These are phyloP conservation scores for Drosophila affinis DNA, from an alignment of 2,888 invertebrate genomes.

Conservation along the genomic window DNA sequence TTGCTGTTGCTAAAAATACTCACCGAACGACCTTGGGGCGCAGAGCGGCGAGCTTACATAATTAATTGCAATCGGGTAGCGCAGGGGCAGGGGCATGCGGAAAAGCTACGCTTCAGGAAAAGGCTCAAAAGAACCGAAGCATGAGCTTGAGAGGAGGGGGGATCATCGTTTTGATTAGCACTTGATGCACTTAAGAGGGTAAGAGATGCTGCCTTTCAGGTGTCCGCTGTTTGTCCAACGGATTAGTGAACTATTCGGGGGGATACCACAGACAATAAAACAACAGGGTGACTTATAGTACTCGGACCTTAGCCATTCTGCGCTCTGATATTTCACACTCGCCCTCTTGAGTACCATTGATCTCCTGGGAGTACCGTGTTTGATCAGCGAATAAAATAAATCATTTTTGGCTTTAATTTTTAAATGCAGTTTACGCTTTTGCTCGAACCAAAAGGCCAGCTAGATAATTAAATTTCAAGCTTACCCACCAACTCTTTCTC, in stretches of 20 bases:
- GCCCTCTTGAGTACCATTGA: too few relatives aligned
- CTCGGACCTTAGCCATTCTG: too few relatives aligned
- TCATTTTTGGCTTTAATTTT: conserved; percentile 37
- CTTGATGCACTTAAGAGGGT: conserved; percentile 62
- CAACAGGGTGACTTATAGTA: not conserved
- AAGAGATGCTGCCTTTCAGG: conserved; percentile 34
- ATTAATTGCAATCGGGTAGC: conserved; percentile 68
- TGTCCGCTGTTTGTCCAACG: conserved; percentile 23
- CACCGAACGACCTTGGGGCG: conserved; percentile 54
- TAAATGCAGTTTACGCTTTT: conserved; percentile 39
- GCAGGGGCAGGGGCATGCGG: conserved; percentile 58
- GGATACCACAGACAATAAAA: conserved; percentile 1
- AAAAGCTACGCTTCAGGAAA: conserved; percentile 61
- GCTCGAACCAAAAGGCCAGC: conserved; percentile 63
- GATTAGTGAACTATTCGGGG: conserved; percentile 9
- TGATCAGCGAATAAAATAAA: conserved; percentile 25
- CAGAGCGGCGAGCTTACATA: conserved; percentile 62
- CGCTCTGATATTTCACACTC: too few relatives aligned
- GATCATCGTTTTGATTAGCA: conserved; percentile 54
- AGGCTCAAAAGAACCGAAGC: conserved; percentile 45
- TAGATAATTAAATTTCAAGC: conserved; percentile 67
- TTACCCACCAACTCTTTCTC: conserved; percentile 13
- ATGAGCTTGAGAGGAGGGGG: conserved; percentile 56
- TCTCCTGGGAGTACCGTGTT: not conserved
- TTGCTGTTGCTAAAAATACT: conserved; percentile 64